Evolutionary conservation across 2,888 invertebrate genomes (phyloP), one percentile per base, ranked within the genome.

Genomic region (Galeopsomyia nigrocyanea): DNA sequence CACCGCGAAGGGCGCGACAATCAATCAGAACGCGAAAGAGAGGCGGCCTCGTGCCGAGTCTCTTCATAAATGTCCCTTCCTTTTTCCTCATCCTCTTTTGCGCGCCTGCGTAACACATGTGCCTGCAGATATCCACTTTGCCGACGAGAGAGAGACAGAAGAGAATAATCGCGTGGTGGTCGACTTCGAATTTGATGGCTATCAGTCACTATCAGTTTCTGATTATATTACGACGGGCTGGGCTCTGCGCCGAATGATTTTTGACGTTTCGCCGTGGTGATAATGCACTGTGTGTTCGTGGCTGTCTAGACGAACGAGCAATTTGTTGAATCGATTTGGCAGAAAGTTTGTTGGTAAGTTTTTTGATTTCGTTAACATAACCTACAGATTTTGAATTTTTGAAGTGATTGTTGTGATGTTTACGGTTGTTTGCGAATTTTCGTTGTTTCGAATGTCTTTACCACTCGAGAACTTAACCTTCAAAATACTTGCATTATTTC

Each of bases 1-100:
- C 61, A n/a, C 22, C 9, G 46, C 31, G 31, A 71, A 65, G 71
- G 55, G 71, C 61, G 68, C 61, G 61, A 66, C 55, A 65, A 71
- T 66, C 66, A 71, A 71, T 66, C 66, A 71, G 39, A 39, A 39
- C 5, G 1, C 5, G 10, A 39, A 10, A 39, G 39, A 60, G 57
- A 53, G 53, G 53, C 26, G 57, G 21, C 39, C 9, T n/a, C 21
- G 39, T 39, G 39, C 7, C 26, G 50, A 39, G 39, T 39, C 39
- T 31, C 31, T 39, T 39, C 16, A 50, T 50, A 50, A 9, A 62
- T 21, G 9, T 16, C 16, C 49, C 13, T 21, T 9, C 16, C 26
- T n/a, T 65, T 55, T 47, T 26, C 26, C 13, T n/a, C 17, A 47
- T 61, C 17, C 46, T 46, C 19, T 19, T 58, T 39, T 10, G 22